Evolutionary conservation across 2,113 vertebrate genomes (phyloP).

Genomic region (Syngnathus floridae): DNA sequence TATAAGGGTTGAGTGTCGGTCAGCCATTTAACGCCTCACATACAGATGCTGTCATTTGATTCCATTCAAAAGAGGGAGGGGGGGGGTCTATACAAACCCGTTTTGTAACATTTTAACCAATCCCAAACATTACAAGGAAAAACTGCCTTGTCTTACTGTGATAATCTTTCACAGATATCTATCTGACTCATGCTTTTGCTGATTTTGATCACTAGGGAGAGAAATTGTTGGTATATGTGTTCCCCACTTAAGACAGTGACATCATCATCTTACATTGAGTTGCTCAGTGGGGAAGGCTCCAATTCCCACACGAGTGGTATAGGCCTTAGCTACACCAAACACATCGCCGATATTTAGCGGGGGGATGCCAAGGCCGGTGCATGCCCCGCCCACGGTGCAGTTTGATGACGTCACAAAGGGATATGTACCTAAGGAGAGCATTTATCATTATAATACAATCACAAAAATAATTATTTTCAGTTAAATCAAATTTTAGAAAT

Average conservation of each 20-base stretch:
- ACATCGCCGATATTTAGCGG: conserved; percentile 89
- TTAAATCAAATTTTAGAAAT: background rate
- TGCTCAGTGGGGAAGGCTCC: conserved; percentile 96
- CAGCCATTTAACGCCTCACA: conserved; percentile 13
- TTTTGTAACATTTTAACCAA: background rate
- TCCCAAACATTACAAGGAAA: background rate
- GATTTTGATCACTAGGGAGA: background rate
- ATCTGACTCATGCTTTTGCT: background rate
- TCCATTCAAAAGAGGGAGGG: background rate
- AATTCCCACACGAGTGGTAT: conserved; percentile 92
- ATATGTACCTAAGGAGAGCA: conserved; percentile 80
- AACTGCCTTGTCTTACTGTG: background rate
- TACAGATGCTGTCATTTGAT: conserved; percentile 16
- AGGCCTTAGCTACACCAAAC: conserved; percentile 92
- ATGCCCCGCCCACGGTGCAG: conserved; percentile 91
- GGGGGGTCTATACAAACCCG: background rate
- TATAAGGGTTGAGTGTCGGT: conserved; percentile 58
- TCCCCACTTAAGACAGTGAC: background rate
- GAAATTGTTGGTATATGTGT: background rate
- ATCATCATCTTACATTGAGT: conserved; percentile 79
- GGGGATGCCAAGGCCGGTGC: conserved; percentile 90
- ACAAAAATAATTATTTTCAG: background rate
- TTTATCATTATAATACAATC: background rate
- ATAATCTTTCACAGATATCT: background rate
- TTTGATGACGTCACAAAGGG: conserved; percentile 98